Conservation (phyloP, 2,888 invertebrate genomes). For the Eristalis tenax region DNA sequence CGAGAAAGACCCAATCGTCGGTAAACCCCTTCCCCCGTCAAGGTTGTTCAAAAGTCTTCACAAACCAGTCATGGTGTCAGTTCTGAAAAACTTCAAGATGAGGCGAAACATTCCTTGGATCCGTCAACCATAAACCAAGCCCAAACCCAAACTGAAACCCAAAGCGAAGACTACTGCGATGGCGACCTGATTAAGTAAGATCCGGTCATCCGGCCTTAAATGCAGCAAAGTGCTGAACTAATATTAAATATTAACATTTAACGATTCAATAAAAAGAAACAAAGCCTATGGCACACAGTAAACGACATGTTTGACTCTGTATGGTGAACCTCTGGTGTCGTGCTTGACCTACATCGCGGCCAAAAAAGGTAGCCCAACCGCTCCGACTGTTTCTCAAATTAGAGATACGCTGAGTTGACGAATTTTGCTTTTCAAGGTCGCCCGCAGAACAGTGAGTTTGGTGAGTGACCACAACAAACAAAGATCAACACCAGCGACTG, state of each 20-base stretch:
- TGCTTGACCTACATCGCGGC: constrained; percentile 52
- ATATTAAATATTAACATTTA: constrained; percentile 10
- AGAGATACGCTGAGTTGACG: constrained; percentile 19
- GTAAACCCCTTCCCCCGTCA: too few species aligned
- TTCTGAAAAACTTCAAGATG: constrained; percentile 4
- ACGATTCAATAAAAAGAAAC: constrained; percentile 20
- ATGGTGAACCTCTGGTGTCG: constrained; percentile 9
- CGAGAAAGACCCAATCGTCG: too few species aligned
- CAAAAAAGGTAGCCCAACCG: constrained; percentile 22
- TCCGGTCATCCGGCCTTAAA: background rate
- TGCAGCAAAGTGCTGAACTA: background rate
- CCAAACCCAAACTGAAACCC: too few species aligned
- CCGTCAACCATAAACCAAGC: background rate
- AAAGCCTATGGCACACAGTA: background rate
- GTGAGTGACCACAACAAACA: constrained; percentile 24
- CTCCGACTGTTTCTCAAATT: constrained; percentile 9
- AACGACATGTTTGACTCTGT: constrained; percentile 8
- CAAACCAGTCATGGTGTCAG: background rate
- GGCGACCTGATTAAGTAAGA: background rate
- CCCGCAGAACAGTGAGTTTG: constrained; percentile 2
- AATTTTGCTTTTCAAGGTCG: constrained; percentile 40
- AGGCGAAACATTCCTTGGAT: background rate
- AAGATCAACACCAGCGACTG: constrained; percentile 12
- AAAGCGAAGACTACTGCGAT: background rate
- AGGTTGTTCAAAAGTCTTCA: too few species aligned